Evolutionary conservation across 2,113 vertebrate species (phyloP).

Genomic region (Sebastes schlegelii): DNA sequence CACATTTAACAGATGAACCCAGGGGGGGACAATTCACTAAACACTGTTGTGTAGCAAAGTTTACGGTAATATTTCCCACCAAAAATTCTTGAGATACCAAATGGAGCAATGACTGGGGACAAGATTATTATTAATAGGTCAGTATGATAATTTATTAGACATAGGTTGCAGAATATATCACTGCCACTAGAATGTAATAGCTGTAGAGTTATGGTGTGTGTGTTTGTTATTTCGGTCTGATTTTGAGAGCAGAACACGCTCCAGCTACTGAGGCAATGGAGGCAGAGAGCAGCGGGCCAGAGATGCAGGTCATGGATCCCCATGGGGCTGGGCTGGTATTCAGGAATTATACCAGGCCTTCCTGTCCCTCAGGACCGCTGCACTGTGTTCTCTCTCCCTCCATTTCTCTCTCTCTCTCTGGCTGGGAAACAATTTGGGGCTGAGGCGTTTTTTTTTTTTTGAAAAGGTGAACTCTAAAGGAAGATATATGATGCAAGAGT

Average conservation of each 20-base stretch:
- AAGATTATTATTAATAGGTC: conserved; percentile 36
- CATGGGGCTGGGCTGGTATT: conserved; percentile 74
- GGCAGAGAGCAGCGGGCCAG: conserved; percentile 62
- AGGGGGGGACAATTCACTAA: not conserved
- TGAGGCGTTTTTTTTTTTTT: conserved; percentile 44
- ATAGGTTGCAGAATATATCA: conserved; percentile 38
- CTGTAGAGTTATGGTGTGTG: not conserved
- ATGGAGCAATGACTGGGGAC: not conserved
- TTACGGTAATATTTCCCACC: not conserved
- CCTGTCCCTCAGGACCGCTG: conserved; percentile 58
- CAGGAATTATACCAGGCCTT: conserved; percentile 69
- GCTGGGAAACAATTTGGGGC: conserved; percentile 22
- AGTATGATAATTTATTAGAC: conserved; percentile 44
- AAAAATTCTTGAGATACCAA: conserved; percentile 17
- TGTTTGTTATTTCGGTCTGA: conserved; percentile 52
- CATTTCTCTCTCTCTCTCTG: conserved; percentile 21
- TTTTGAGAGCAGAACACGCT: conserved; percentile 48
- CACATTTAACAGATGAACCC: conserved; percentile 35
- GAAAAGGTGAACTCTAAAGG: conserved; percentile 54
- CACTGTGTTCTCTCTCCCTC: conserved; percentile 33
- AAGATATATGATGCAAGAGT: conserved; percentile 23
- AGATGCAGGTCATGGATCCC: conserved; percentile 77
- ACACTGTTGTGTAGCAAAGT: conserved; percentile 8
- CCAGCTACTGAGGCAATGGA: conserved; percentile 39
- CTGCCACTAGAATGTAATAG: conserved; percentile 10